A percentile compares a stretch with the other conserved stretches of the same genome.
phyloP scores from a whole-genome alignment of 2,888 invertebrate genomes.

The Mesorhabditis spiculigera region DNA sequence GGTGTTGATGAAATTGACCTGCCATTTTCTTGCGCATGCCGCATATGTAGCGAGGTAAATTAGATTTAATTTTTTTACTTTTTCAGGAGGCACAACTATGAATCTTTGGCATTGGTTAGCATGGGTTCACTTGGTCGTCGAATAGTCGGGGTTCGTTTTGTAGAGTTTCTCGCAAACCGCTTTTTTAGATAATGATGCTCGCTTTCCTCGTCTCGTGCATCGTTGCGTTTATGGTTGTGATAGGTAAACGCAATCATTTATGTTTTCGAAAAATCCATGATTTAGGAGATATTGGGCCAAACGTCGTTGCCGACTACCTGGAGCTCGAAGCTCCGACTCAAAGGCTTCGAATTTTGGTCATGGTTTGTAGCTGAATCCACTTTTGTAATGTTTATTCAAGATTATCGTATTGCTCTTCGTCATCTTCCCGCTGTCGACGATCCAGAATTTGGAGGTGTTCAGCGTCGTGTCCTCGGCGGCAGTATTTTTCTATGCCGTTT shows the following conservation, averaged over 20 bases:
- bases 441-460: slow-evolving; percentile 80
- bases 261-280: no score
- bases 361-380: slow-evolving; percentile 21
- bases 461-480: slow-evolving; percentile 67
- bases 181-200: slow-evolving; percentile 84
- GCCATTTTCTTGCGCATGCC: slow-evolving; percentile 85
- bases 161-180: slow-evolving; percentile 72
- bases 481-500: slow-evolving; percentile 82
- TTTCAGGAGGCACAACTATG: slow-evolving; percentile 33
- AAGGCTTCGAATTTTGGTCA: slow-evolving; percentile 38
- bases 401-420: slow-evolving; percentile 65
- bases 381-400: slow-evolving; percentile 10
- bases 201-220: slow-evolving; percentile 89
- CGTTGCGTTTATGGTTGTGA: slow-evolving; percentile 77
- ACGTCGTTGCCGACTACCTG: slow-evolving; percentile 62
- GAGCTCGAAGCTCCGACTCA: slow-evolving; percentile 43
- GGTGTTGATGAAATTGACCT: slow-evolving; percentile 80
- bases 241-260: slow-evolving; percentile 58
- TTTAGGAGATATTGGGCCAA: slow-evolving; percentile 84
- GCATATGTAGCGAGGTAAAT: slow-evolving; percentile 74
- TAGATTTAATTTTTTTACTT: not conserved
- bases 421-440: slow-evolving; percentile 81
- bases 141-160: not conserved
- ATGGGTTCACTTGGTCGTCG: slow-evolving; percentile 70
- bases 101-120: slow-evolving; percentile 75